Percentiles rank a stretch among this genome's conserved stretches.
Evolutionary conservation across 2,797 vertebrate species (phyloP).

Genomic region (Okamejei kenojei): DNA sequence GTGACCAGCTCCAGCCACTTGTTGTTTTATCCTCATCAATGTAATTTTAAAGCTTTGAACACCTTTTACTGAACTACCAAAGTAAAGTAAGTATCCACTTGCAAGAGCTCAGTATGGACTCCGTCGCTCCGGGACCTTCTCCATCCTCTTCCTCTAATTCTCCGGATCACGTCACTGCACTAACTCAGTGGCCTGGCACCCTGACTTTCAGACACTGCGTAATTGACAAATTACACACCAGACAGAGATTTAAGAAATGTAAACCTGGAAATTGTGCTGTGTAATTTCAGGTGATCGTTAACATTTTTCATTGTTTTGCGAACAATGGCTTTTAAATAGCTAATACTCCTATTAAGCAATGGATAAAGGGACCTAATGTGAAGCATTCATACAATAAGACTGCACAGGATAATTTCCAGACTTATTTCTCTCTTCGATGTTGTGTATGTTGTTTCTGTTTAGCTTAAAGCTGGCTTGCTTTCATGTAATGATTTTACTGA

Average conservation of each 20-base stretch:
- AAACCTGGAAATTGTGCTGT: not conserved
- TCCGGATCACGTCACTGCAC: not conserved
- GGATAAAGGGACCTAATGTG: not conserved
- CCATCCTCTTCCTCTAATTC: not conserved
- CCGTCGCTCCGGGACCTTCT: no score
- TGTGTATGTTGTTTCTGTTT: not conserved
- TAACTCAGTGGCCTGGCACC: not conserved
- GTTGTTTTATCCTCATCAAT: not conserved
- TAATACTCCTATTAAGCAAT: not conserved
- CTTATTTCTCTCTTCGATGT: not conserved
- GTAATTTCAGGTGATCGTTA: not conserved
- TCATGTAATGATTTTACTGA: not conserved
- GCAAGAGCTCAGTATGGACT: not conserved
- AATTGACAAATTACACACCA: not conserved
- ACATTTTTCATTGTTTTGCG: not conserved
- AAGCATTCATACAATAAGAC: not conserved
- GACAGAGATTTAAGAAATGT: not conserved
- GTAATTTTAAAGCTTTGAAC: not conserved
- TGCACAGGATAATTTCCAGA: not conserved
- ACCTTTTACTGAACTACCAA: not conserved
- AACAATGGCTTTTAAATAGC: not conserved
- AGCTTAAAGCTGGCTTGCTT: not conserved
- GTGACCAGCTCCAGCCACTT: not conserved
- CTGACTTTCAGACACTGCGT: not conserved
- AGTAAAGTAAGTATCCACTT: not conserved